A percentile compares a stretch with the other conserved stretches of the same genome.
Evolutionary conservation across 2,113 vertebrate genomes (phyloP).

Genomic region (Fulmarus glacialis): DNA sequence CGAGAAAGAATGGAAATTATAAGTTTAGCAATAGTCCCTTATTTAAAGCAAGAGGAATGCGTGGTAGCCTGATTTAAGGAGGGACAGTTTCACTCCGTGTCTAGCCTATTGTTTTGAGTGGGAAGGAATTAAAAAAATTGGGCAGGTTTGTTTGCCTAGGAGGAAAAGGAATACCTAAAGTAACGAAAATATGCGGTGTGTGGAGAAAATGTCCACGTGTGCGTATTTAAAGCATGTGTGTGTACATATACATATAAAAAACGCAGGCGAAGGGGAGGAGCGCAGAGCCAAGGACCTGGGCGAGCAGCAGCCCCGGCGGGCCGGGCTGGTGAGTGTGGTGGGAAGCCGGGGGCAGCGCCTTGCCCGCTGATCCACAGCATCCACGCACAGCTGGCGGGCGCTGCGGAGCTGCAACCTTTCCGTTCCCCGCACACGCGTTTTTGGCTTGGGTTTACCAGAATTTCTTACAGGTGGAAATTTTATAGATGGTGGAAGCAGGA

Average conservation of each 20-base stretch:
- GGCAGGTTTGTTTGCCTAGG: not conserved
- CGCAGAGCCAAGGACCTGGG: accelerated
- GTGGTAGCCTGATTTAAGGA: not conserved
- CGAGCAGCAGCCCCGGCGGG: accelerated
- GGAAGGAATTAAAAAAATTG: not conserved
- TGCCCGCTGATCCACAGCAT: not conserved
- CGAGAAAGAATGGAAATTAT: not conserved
- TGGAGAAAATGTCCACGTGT: not conserved
- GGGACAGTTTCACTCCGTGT: not conserved
- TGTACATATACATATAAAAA: not conserved
- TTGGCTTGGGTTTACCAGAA: not conserved
- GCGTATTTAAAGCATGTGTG: not conserved
- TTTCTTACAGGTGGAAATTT: not conserved
- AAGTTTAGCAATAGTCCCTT: not conserved
- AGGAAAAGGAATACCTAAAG: not conserved
- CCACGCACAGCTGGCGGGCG: accelerated
- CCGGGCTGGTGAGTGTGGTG: not conserved
- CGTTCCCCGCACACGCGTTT: accelerated
- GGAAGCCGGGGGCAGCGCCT: not conserved
- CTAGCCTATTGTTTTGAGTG: not conserved
- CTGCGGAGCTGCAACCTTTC: accelerated
- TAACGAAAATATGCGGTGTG: not conserved
- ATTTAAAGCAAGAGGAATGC: not conserved
- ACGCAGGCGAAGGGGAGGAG: not conserved
- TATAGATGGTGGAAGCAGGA: not conserved